These are phyloP conservation scores for Ceratoteleas bidentatus DNA, from an alignment of 1,140 invertebrate genomes.

Conservation along the genomic window DNA sequence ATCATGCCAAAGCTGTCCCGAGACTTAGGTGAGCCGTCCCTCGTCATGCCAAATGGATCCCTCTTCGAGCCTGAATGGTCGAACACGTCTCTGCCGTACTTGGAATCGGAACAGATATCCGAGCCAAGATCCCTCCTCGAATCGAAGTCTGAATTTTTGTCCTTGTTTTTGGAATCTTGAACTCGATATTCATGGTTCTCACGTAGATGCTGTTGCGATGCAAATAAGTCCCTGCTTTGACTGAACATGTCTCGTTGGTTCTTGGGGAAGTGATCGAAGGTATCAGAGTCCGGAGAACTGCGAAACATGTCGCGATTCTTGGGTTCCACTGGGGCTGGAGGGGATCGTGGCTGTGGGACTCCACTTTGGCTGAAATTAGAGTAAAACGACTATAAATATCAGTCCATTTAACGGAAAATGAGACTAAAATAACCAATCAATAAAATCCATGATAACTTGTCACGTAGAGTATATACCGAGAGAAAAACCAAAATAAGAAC, in stretches of 20 bases:
- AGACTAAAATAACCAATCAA: too few species aligned
- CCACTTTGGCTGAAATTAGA: slow-evolving; percentile 75
- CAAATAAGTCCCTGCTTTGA: slow-evolving; percentile 78
- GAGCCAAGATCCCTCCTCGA: slow-evolving; percentile 76
- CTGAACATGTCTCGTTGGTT: slow-evolving; percentile 79
- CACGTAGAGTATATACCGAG: too few species aligned
- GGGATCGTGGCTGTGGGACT: slow-evolving; percentile 81
- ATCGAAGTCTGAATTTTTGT: slow-evolving; percentile 78
- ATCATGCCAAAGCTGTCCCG: slow-evolving; percentile 80
- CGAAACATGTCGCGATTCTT: slow-evolving; percentile 84
- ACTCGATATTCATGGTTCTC: slow-evolving; percentile 75
- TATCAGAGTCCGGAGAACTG: slow-evolving; percentile 85
- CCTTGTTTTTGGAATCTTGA: slow-evolving; percentile 82
- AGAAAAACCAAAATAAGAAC: too few species aligned
- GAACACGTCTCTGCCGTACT: slow-evolving; percentile 76
- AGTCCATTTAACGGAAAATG: too few species aligned
- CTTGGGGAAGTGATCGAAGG: slow-evolving; percentile 81
- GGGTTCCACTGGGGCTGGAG: slow-evolving; percentile 87
- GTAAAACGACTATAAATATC: too few species aligned
- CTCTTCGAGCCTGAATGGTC: slow-evolving; percentile 75
- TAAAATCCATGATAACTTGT: too few species aligned
- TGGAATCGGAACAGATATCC: slow-evolving; percentile 77
- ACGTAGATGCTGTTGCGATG: slow-evolving; percentile 75
- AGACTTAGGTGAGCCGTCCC: slow-evolving; percentile 79
- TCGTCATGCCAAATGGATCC: slow-evolving; percentile 77